Evolutionary conservation across 2,888 invertebrate species (phyloP).

Genomic region (Monopis laevigella): DNA sequence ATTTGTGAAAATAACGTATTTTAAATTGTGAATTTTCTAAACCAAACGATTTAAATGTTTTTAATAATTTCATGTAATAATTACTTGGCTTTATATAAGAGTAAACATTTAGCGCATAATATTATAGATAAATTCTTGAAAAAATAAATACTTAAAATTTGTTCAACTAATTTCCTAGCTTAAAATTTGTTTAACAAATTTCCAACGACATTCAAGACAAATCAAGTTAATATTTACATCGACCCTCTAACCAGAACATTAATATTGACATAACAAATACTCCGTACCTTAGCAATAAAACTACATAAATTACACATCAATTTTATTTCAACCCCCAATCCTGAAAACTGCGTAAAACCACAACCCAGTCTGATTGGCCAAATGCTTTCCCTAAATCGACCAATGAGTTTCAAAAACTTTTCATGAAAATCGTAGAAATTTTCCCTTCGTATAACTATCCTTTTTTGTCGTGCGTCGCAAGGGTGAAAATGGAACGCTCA

Average conservation of each 20-base stretch:
- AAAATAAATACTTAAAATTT: not conserved
- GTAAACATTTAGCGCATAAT: no score
- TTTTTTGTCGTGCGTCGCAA: slow-evolving; percentile 30
- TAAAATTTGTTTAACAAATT: not conserved
- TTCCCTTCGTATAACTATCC: slow-evolving; percentile 33
- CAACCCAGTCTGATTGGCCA: slow-evolving; percentile 32
- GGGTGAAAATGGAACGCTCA: slow-evolving; percentile 34
- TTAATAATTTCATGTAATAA: no score
- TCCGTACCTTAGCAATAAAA: no score
- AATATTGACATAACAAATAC: not conserved
- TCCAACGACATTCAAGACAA: no score
- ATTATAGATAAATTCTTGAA: not conserved
- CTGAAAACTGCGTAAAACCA: slow-evolving; percentile 15
- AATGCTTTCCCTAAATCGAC: slow-evolving; percentile 29
- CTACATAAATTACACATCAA: not conserved
- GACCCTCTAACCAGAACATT: no score
- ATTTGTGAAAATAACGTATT: no score
- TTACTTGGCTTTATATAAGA: no score
- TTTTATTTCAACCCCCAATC: slow-evolving; percentile 13
- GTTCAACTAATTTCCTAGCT: not conserved
- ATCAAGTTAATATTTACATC: no score
- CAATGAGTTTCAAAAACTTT: slow-evolving; percentile 40
- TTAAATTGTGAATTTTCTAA: no score
- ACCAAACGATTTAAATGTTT: no score
- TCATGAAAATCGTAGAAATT: slow-evolving; percentile 37